Percentiles rank a stretch among this genome's conserved stretches.
phyloP scores from a whole-genome alignment of 2,888 invertebrate species.

The Dastarcus helophoroides region DNA sequence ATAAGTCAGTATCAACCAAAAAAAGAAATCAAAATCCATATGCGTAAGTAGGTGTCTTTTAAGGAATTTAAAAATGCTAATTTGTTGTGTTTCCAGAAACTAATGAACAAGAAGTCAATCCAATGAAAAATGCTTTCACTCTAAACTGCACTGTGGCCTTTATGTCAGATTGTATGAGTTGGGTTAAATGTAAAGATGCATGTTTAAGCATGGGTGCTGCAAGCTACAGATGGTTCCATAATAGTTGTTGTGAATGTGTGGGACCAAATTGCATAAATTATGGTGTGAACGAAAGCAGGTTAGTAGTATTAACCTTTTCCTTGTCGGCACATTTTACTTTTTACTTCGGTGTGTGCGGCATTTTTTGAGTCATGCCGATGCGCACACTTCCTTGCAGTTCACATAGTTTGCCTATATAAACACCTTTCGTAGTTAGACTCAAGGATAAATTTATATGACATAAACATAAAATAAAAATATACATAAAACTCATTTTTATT shows the following conservation, averaged over 20 bases:
- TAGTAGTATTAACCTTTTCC: too few species aligned
- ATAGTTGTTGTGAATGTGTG: conserved; percentile 89
- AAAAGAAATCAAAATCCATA: conserved; percentile 52
- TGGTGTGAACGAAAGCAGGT: conserved; percentile 81
- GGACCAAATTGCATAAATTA: conserved; percentile 82
- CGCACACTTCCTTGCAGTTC: too few species aligned
- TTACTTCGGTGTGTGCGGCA: too few species aligned
- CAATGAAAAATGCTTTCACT: conserved; percentile 50
- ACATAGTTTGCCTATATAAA: too few species aligned
- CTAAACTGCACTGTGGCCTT: conserved; percentile 89
- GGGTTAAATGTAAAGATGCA: conserved; percentile 73
- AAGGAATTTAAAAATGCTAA: not conserved
- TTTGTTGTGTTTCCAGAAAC: conserved; percentile 41
- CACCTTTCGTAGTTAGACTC: too few species aligned
- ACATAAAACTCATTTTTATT: too few species aligned
- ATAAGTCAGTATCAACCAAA: conserved; percentile 47
- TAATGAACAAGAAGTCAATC: conserved; percentile 52
- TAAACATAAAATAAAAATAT: too few species aligned
- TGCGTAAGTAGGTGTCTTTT: conserved; percentile 49
- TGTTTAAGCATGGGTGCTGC: conserved; percentile 77
- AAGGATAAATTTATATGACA: too few species aligned
- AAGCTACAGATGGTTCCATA: conserved; percentile 86
- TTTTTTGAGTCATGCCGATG: too few species aligned
- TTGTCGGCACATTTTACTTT: too few species aligned
- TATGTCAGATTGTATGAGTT: conserved; percentile 80